Base-by-base conservation (phyloP, 1,140 invertebrate species). In the Achatina immaculata region DNA sequence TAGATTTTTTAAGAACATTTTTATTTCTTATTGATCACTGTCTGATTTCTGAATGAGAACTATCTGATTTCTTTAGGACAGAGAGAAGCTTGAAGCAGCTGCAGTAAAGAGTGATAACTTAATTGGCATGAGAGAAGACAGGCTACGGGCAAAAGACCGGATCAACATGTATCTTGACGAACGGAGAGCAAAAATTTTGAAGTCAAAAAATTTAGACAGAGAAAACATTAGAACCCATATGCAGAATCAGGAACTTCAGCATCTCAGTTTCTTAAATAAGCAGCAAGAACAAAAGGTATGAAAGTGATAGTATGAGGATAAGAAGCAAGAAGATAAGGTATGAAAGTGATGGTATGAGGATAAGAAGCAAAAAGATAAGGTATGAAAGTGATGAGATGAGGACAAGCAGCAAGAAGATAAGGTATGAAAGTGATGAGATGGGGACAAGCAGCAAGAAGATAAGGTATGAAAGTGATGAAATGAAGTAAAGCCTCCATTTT, bases 31-130 rank as follows among this genome's bases (percentile, higher is more conserved):
- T 11, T 68, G 14, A 16, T n/a, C n/a, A n/a, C n/a, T 55, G n/a
- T n/a, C 14, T 16, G n/a, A 55, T 55, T 55, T n/a, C n/a, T 55
- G n/a, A 16, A 14, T n/a, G n/a, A n/a, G n/a, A n/a, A n/a, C n/a
- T n/a, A n/a, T n/a, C n/a, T n/a, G n/a, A n/a, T n/a, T n/a, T 51
- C 6, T 28, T 34, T 36, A 77, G 58, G 90, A 90, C 34, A 78
- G 90, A 42, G 87, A 89, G 69, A 86, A 87, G 43, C 87, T 86
- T 9, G 89, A 91, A 81, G 83, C 83, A 58, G 82, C 82, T 21
- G 86, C 86, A 16, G 82, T 82, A 16, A 89, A 87, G 76, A 89
- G 88, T 85, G 89, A 90, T 78, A 79, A 86, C 66, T 88, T 89
- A 34, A 62, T 88, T n/a, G 85, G 82, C 72, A 82, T 88, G 78